Evolutionary conservation across 92 coral and sea anemone species (phyloP), one percentile per base, ranked within the genome.

Genomic region (Epizoanthus illoricatus): DNA sequence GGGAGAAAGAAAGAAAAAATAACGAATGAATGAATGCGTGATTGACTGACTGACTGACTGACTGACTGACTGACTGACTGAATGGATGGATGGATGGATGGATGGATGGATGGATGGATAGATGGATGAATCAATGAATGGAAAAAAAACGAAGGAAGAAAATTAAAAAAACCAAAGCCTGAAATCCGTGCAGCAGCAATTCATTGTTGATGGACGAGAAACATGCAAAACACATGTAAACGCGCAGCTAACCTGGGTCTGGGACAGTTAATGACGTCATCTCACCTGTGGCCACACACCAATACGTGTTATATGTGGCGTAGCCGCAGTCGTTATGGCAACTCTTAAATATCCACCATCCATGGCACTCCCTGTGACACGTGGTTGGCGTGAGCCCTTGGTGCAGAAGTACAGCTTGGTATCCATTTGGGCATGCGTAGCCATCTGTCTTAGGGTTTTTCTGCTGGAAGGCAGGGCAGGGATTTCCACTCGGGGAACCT

Each of bases 211-310:
- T 52, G 12, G 3, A 52, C 16, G 56, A 11, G 3, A 52, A 52
- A 9, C 12, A 52, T 9, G 10, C 56, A 52, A 52, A 3, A 1
- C 56, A 9, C 56, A 9, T 28, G 36, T 0, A 28, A 2, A 28
- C 36, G 36, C 36, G 36, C 36, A 28, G 36, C 0, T 28, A 28
- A 28, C 36, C 36, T 28, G 36, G 23, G 56, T 7, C 56, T 3
- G 56, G 11, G 56, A 52, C 56, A 52, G 10, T 9, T 0, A 11
- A 52, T 68, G 47, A 39, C 49, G 49, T 39, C 73, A 68, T 16
- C 71, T 55, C 40, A 16, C 94, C 91, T 73, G 84, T 89, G 20
- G 97, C 98, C 5, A 90, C 97, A 70, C 98, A 94, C 98, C 98
- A 94, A 69, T 84, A 92, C 8, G 98, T 88, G 1, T 80, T 55